These are phyloP conservation scores for Pantala flavescens DNA, from an alignment of 1,140 invertebrate genomes.

Conservation along the genomic window DNA sequence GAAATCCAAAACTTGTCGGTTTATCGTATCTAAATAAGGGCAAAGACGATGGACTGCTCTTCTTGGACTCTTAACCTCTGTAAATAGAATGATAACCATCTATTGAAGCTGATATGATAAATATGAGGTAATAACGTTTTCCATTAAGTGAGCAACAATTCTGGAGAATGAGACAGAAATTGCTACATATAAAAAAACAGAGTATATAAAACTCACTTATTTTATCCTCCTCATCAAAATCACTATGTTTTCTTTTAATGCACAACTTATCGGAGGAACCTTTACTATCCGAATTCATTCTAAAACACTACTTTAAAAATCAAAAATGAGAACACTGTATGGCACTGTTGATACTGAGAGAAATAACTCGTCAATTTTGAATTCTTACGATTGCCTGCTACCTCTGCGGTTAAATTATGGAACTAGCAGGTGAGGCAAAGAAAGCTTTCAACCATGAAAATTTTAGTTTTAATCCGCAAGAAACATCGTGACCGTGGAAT, in stretches of 20 bases:
- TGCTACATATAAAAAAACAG: not conserved
- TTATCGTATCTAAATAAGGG: slow-evolving; percentile 95
- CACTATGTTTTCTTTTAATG: not conserved
- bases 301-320: no score
- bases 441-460: no score
- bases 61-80: not conserved
- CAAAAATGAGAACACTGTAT: no score
- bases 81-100: not conserved
- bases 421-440: no score
- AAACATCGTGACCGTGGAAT: no score
- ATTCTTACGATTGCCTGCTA: no score
- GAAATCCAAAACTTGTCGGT: slow-evolving; percentile 94
- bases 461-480: no score
- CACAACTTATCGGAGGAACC: not conserved
- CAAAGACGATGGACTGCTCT: slow-evolving; percentile 44
- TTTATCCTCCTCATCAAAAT: not conserved
- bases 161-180: not conserved
- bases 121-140: not conserved
- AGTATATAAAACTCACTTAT: not conserved
- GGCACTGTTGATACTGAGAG: no score
- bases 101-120: no score
- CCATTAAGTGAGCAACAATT: not conserved
- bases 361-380: no score
- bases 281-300: no score
- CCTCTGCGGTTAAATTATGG: no score